Evolutionary conservation across 2,797 vertebrate species (phyloP).

Genomic region (Chiloscyllium punctatum): DNA sequence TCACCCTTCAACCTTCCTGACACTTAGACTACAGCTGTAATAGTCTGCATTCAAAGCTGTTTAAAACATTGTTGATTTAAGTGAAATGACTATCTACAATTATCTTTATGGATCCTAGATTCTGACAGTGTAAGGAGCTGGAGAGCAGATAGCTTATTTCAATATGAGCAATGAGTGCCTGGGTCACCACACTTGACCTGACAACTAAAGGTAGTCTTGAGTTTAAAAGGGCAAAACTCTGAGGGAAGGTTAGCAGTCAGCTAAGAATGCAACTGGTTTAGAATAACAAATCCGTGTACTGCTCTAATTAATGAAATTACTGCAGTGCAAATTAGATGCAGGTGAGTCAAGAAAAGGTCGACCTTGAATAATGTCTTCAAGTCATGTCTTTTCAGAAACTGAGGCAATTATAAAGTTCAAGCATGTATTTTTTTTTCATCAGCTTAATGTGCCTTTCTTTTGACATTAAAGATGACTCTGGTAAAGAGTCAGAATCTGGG

Average conservation of each 20-base stretch:
- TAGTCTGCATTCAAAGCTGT: not conserved
- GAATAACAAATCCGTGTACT: not conserved
- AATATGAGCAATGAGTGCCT: not conserved
- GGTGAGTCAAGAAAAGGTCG: constrained; percentile 27
- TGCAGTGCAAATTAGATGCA: not conserved
- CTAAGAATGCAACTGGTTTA: not conserved
- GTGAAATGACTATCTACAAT: not conserved
- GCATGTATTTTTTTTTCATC: constrained; percentile 13
- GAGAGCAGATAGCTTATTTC: not conserved
- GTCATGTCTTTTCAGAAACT: not conserved
- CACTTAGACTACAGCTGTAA: too few species aligned
- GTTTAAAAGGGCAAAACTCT: not conserved
- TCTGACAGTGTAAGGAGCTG: not conserved
- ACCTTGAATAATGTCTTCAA: constrained; percentile 33
- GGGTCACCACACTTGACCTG: not conserved
- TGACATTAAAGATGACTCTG: too few species aligned
- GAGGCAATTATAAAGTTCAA: constrained; percentile 22
- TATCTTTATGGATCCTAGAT: not conserved
- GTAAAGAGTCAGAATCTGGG: too few species aligned
- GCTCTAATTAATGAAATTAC: constrained; percentile 17
- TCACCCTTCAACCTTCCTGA: not conserved
- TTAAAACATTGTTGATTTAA: not conserved
- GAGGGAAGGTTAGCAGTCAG: not conserved
- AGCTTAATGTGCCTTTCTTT: not conserved
- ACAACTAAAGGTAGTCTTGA: not conserved